Evolutionary conservation across 1,140 invertebrate species (phyloP), one percentile per base, ranked within the genome.

Genomic region (Drosophila kohkoa): DNA sequence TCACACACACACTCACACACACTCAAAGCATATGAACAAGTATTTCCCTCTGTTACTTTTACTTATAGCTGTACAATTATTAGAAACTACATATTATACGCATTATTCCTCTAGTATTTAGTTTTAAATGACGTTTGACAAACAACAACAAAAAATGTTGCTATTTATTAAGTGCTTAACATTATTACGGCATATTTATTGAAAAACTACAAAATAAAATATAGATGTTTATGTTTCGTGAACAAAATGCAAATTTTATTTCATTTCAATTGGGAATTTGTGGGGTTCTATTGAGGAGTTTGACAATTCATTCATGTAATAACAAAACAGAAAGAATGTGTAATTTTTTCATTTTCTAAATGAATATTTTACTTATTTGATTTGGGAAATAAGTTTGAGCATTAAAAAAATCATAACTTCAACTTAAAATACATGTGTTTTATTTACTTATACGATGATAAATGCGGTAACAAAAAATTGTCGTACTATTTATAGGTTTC

Each of bases 81-180:
- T 60, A 15, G 28, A 48, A 55, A 20, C n/a, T 35, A 25, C 20
- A 25, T 25, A 63, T 38, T 49, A 20, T 43, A 67, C 60, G 16
- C 46, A 67, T 73, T 72, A 49, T 66, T 51, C 45, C 11, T 28
- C 20, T 74, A 68, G 71, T 62, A 55, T 74, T 74, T 74, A 68
- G 55, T 41, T 51, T 57, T 58, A 52, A 72, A 38, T 32, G 43
- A 20, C 54, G 46, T 73, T 67, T 64, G 63, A 70, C 51, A 68
- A 25, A 25, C 20, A 25, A 25, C 20, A 25, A 25, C 20, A 25
- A 25, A 32, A 49, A 75, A 73, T 77, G 69, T 74, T 79, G 60
- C 67, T 83, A 85, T 65, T 74, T 73, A 62, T 65, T 80, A 87
- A 86, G 76, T 64, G 67, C 49, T 57, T 59, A 76, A 51, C 55